phyloP scores from a whole-genome alignment of 2,797 vertebrate genomes.

The Sebastes vulpes region DNA sequence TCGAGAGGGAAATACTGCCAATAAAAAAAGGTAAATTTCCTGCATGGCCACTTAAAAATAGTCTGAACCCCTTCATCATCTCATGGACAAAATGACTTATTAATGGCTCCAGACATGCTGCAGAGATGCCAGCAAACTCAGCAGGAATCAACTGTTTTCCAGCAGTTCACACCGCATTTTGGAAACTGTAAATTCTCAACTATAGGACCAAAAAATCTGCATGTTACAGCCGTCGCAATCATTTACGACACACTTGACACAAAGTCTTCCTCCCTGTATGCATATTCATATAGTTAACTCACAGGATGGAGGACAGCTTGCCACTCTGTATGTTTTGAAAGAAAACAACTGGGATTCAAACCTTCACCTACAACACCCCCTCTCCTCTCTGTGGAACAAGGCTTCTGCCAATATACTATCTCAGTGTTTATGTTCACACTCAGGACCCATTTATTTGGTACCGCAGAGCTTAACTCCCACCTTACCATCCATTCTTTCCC shows the following conservation, averaged over 20 bases:
- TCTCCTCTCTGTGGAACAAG: conserved; percentile 21
- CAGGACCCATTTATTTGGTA: conserved; percentile 52
- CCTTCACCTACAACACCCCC: conserved; percentile 23
- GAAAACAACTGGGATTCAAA: conserved; percentile 62
- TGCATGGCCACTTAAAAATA: conserved; percentile 16
- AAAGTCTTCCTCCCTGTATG: conserved; percentile 22
- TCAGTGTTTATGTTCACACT: conserved; percentile 48
- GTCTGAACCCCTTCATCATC: conserved; percentile 34
- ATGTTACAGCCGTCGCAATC: conserved; percentile 14
- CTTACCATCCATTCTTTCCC: conserved; percentile 24
- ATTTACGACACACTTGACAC: conserved; percentile 52
- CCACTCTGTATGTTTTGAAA: conserved; percentile 49
- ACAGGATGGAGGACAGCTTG: conserved; percentile 36
- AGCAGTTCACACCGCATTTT: conserved; percentile 30
- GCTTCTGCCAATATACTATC: conserved; percentile 42
- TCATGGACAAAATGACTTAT: conserved; percentile 37
- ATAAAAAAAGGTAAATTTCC: conserved; percentile 33
- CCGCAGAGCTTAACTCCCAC: conserved; percentile 23
- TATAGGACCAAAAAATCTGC: conserved; percentile 19
- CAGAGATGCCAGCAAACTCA: conserved; percentile 45
- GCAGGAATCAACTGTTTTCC: conserved; percentile 48
- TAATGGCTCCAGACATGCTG: conserved; percentile 39
- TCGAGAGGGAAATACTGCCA: conserved; percentile 1
- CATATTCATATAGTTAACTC: conserved; percentile 38
- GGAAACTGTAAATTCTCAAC: conserved; percentile 37